Evolutionary conservation across 2,113 vertebrate genomes (phyloP).

Genomic region (Tinamus guttatus): DNA sequence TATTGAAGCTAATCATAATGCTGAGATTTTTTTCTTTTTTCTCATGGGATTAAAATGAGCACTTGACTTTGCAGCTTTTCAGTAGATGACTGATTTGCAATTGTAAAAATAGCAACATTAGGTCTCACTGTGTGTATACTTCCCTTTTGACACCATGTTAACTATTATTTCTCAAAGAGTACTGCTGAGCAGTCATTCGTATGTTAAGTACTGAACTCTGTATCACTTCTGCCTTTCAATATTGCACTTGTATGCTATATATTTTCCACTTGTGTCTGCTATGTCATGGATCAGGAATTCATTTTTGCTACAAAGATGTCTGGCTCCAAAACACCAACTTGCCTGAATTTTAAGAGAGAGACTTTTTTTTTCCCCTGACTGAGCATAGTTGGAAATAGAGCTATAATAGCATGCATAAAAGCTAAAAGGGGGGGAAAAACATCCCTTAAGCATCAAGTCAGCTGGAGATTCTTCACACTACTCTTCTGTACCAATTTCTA

Average conservation of each 20-base stretch:
- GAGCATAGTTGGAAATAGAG: conserved; percentile 9
- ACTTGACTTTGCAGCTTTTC: not conserved
- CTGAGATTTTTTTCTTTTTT: not conserved
- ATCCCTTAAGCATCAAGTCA: not conserved
- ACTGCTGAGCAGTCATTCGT: conserved; percentile 34
- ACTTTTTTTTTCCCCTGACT: not conserved
- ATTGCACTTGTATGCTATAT: not conserved
- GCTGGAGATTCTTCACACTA: conserved; percentile 32
- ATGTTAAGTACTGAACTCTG: conserved; percentile 26
- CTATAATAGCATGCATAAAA: conserved; percentile 42
- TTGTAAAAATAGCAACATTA: not conserved
- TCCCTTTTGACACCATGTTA: conserved; percentile 6
- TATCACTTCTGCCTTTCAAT: not conserved
- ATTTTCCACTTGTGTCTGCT: conserved; percentile 34
- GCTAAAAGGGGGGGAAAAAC: conserved; percentile 39
- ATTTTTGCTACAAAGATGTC: not conserved
- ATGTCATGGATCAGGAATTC: conserved; percentile 10
- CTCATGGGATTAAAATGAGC: not conserved
- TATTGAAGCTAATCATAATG: not conserved
- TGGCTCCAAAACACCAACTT: not conserved
- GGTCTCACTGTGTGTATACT: not conserved
- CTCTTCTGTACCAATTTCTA: not conserved
- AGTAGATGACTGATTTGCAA: not conserved
- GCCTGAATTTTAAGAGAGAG: conserved; percentile 23
- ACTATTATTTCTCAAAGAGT: conserved; percentile 9